Evolutionary conservation across 1,140 invertebrate species (phyloP).

Genomic region (Piezodorus guildinii): DNA sequence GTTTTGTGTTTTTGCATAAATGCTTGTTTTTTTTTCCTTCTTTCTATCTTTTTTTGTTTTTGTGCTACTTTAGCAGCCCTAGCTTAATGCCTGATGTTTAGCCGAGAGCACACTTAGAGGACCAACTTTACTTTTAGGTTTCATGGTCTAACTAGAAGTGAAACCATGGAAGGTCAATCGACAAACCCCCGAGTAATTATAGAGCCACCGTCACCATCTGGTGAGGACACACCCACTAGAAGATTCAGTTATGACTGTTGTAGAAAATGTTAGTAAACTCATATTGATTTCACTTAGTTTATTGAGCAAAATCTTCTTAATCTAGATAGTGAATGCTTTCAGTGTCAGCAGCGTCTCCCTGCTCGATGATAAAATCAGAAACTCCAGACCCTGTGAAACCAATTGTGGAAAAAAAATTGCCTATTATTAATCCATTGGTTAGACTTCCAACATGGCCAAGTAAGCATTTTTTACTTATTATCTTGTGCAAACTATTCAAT

Average conservation of each 20-base stretch:
- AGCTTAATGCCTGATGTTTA: too few relatives aligned
- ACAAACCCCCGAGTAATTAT: slow-evolving; percentile 41
- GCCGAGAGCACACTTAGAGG: slow-evolving; percentile 7
- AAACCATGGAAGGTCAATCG: slow-evolving; percentile 22
- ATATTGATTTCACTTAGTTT: not conserved
- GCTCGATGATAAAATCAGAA: slow-evolving; percentile 30
- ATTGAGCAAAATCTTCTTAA: not conserved
- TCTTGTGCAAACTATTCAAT: not conserved
- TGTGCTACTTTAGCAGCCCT: too few relatives aligned
- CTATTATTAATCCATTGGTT: slow-evolving; percentile 83
- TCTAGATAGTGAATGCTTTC: slow-evolving; percentile 9
- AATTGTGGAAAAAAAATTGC: slow-evolving; percentile 53
- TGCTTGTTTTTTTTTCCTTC: slow-evolving; percentile 4
- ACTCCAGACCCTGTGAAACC: slow-evolving; percentile 23
- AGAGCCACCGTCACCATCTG: slow-evolving; percentile 52
- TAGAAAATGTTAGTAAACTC: slow-evolving; percentile 26
- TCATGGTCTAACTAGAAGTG: slow-evolving; percentile 26
- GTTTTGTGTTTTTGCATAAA: not conserved
- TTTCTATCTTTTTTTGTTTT: too few relatives aligned
- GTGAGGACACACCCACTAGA: slow-evolving; percentile 31
- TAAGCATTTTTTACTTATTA: slow-evolving; percentile 37
- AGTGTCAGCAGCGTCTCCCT: slow-evolving; percentile 33
- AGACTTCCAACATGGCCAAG: slow-evolving; percentile 76
- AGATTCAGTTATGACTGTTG: slow-evolving; percentile 31
- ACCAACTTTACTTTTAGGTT: slow-evolving; percentile 20